A percentile compares a stretch with the other conserved stretches of the same genome.
These are phyloP conservation scores for Anser brachyrhynchus DNA, from an alignment of 2,113 vertebrate genomes.

Conservation along the genomic window DNA sequence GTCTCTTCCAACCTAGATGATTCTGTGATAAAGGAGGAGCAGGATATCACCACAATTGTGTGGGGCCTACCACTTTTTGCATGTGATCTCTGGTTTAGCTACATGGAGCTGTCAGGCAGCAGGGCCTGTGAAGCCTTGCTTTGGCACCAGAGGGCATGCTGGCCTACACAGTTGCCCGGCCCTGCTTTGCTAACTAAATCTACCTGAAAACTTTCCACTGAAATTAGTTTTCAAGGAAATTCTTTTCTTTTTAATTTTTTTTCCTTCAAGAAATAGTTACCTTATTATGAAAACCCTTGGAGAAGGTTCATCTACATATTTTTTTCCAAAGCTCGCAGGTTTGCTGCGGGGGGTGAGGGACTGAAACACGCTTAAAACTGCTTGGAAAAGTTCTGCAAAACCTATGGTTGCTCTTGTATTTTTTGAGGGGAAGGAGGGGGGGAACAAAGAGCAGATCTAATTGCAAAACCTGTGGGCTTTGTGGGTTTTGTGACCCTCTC, in stretches of 20 bases:
- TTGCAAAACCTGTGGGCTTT: background rate
- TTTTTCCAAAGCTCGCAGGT: background rate
- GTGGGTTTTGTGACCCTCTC: background rate
- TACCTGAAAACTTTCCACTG: background rate
- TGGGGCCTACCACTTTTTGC: background rate
- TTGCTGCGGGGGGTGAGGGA: background rate
- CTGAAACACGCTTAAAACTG: background rate
- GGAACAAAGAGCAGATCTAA: background rate
- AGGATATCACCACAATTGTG: background rate
- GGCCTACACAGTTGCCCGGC: background rate
- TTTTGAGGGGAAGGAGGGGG: background rate
- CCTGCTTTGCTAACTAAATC: background rate
- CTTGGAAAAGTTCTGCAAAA: background rate
- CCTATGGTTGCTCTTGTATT: background rate
- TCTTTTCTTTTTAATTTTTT: background rate
- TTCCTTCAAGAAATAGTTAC: background rate
- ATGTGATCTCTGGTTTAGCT: background rate
- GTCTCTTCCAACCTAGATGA: too few species aligned
- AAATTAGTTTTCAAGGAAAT: background rate
- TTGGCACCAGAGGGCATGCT: background rate
- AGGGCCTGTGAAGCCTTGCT: background rate
- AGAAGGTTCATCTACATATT: background rate
- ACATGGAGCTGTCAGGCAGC: background rate
- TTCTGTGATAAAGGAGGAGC: background rate
- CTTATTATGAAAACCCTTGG: background rate